Percentiles rank a stretch among this genome's conserved stretches.
Evolutionary conservation across 2,888 invertebrate species (phyloP).

Genomic region (Drosophila quasianomalipes): DNA sequence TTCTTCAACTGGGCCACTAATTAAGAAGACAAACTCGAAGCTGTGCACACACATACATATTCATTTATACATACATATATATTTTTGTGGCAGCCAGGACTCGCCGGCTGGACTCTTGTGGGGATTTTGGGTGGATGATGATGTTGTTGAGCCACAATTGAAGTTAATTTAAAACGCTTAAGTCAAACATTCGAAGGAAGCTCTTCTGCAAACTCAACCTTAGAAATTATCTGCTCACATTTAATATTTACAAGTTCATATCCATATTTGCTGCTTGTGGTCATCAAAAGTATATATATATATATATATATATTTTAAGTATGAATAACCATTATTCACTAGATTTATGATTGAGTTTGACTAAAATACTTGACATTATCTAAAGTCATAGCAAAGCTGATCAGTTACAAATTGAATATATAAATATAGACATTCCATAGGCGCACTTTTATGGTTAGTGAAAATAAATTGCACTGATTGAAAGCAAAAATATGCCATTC

Average conservation of each 20-base stretch:
- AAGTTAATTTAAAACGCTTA: constrained; percentile 39
- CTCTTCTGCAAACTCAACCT: background rate
- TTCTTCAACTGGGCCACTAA: constrained; percentile 70
- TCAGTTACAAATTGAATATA: background rate
- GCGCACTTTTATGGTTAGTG: background rate
- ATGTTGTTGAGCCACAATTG: constrained; percentile 30
- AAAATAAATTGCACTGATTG: background rate
- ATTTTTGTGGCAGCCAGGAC: constrained; percentile 41
- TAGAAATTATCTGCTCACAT: background rate
- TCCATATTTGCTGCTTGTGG: background rate
- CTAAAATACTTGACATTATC: background rate
- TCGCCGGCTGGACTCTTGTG: background rate
- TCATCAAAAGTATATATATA: background rate
- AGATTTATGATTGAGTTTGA: background rate
- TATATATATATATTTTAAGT: background rate
- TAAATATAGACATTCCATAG: background rate
- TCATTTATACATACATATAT: constrained; percentile 23
- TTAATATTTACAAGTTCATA: constrained; percentile 6
- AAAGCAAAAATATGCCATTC: constrained; percentile 8
- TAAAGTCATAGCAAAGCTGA: background rate
- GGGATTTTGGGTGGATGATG: background rate
- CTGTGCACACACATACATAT: constrained; percentile 24
- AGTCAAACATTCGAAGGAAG: background rate
- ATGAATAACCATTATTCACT: too few relatives aligned
- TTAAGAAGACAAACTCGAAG: constrained; percentile 76